A percentile compares a stretch with the other conserved stretches of the same genome.
Conservation (phyloP, 64 coral and sea anemone species). For the Anthopleura sola region DNA sequence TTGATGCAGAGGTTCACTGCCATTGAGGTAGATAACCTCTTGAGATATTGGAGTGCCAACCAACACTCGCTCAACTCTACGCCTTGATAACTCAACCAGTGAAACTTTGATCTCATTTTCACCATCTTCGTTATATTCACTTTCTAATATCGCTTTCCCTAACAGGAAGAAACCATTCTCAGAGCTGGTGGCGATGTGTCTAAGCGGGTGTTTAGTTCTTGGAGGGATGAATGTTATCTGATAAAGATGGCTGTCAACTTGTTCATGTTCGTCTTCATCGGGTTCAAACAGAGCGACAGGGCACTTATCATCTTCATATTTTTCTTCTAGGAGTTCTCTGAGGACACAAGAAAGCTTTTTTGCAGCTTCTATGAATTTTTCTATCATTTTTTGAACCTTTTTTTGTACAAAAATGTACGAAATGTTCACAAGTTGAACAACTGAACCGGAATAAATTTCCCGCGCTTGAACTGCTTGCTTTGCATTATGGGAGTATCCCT, state of each 20-base stretch:
- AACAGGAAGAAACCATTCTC: slow-evolving; percentile 40
- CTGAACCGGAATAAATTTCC: not conserved
- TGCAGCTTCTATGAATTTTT: slow-evolving; percentile 9
- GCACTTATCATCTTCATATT: not conserved
- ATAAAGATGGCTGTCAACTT: not conserved
- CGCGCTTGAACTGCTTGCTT: not conserved
- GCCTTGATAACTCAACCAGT: slow-evolving; percentile 9
- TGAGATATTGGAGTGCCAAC: slow-evolving; percentile 81
- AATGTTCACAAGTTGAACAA: not conserved
- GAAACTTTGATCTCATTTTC: not conserved
- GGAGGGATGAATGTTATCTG: slow-evolving; percentile 49
- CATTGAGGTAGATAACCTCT: slow-evolving; percentile 63
- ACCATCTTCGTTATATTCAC: slow-evolving; percentile 17
- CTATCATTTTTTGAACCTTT: not conserved
- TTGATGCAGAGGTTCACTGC: slow-evolving; percentile 55
- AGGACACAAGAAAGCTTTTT: slow-evolving; percentile 8
- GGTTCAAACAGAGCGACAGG: slow-evolving; percentile 1
- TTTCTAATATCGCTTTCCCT: slow-evolving; percentile 31
- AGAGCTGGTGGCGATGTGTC: slow-evolving; percentile 53
- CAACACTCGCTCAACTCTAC: slow-evolving; percentile 60
- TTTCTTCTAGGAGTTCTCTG: not conserved
- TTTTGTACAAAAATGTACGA: not conserved
- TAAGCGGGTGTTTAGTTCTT: slow-evolving; percentile 67
- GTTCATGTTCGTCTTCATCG: not conserved
- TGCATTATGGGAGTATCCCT: not conserved